A percentile compares a stretch with the other conserved stretches of the same genome.
Conservation (phyloP, 2,113 vertebrate species). For the Cavia porcellus region DNA sequence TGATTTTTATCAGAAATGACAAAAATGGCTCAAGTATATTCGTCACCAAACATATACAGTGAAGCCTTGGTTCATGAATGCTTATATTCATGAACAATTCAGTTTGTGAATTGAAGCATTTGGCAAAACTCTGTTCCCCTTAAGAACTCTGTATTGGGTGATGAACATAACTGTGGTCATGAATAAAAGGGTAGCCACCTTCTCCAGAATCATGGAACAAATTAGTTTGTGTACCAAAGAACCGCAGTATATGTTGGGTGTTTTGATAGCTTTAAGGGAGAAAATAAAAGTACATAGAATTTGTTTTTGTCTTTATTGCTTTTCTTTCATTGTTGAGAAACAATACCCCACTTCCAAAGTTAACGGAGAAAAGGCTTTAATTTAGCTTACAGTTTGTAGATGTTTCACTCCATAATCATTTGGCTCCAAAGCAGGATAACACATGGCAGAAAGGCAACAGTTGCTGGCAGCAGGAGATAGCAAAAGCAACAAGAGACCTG, state of each 20-base stretch:
- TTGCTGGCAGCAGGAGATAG: not conserved
- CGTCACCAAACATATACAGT: not conserved
- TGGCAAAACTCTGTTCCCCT: not conserved
- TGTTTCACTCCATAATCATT: not conserved
- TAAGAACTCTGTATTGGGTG: not conserved
- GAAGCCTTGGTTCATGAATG: not conserved
- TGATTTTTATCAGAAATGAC: conserved; percentile 27
- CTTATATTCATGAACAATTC: not conserved
- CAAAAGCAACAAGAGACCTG: not conserved
- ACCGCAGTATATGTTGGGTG: not conserved
- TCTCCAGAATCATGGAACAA: not conserved
- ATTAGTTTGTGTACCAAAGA: not conserved
- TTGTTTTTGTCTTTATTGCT: not conserved
- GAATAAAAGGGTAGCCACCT: not conserved
- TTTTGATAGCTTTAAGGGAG: not conserved
- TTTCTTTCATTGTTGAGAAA: not conserved
- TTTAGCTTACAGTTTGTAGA: not conserved
- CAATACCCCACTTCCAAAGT: not conserved
- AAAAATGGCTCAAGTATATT: not conserved
- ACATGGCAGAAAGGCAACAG: not conserved
- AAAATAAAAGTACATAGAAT: not conserved
- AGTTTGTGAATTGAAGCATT: not conserved
- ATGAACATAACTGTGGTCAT: not conserved
- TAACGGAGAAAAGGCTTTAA: not conserved
- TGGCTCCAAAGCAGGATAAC: not conserved